Evolutionary conservation across 2,797 vertebrate genomes (phyloP).

Genomic region (Podarcis siculus): DNA sequence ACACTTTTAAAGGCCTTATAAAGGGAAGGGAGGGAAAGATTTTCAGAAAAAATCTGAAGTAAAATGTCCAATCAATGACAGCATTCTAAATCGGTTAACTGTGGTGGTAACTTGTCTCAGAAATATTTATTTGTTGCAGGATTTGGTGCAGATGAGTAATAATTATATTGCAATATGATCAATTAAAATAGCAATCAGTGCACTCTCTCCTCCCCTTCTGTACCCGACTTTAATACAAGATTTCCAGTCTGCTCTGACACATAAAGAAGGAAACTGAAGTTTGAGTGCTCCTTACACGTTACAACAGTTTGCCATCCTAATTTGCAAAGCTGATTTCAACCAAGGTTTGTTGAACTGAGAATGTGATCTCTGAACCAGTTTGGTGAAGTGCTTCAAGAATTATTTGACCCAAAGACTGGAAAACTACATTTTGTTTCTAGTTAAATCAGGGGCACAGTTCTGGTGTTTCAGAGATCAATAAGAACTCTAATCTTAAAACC

Average conservation of each 20-base stretch:
- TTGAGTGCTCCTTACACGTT: too few relatives aligned
- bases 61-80: neutral
- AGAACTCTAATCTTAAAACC: too few relatives aligned
- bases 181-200: neutral
- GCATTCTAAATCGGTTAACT: neutral
- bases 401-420: neutral
- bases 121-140: neutral
- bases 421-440: neutral
- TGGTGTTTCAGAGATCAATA: neutral
- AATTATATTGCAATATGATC: neutral
- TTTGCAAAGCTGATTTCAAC: too few relatives aligned
- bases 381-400: neutral
- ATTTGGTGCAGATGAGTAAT: neutral
- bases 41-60: neutral
- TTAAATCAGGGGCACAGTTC: neutral
- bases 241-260: too few relatives aligned
- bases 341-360: too few relatives aligned
- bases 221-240: too few relatives aligned
- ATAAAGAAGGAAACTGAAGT: too few relatives aligned
- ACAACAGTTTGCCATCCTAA: too few relatives aligned
- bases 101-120: too few relatives aligned
- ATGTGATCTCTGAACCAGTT: too few relatives aligned
- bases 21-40: neutral
- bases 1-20: neutral
- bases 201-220: too few relatives aligned